A percentile compares a stretch with the other conserved stretches of the same genome.
Evolutionary conservation across 2,113 vertebrate genomes (phyloP).

Genomic region (Otis tarda): DNA sequence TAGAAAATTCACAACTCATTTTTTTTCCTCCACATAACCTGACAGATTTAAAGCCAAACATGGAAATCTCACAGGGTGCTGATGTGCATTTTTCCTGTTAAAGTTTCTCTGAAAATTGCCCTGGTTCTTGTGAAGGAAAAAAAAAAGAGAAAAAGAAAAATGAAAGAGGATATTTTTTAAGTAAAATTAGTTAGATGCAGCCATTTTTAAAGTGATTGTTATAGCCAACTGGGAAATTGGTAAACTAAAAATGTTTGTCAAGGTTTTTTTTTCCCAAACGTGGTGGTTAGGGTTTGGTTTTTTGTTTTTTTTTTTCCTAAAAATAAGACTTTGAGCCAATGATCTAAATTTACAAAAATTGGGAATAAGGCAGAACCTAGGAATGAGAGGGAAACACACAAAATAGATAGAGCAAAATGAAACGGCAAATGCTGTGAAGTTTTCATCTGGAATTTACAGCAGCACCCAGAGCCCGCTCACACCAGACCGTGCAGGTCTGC

Average conservation of each 20-base stretch:
- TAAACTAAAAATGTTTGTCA: not conserved
- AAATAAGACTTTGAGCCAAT: not conserved
- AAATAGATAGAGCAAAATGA: not conserved
- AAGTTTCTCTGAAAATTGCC: not conserved
- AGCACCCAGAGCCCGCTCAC: fast-evolving
- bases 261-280: not conserved
- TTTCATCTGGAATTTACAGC: not conserved
- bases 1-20: not conserved
- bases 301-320: not conserved
- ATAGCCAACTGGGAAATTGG: not conserved
- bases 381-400: not conserved
- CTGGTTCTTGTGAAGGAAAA: not conserved
- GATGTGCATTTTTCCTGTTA: not conserved
- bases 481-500: not conserved
- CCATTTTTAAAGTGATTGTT: not conserved
- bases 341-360: not conserved
- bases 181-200: not conserved
- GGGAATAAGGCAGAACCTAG: not conserved
- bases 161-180: not conserved
- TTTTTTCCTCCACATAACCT: not conserved
- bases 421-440: not conserved
- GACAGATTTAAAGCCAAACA: slow-evolving; percentile 1
- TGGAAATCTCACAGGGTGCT: not conserved
- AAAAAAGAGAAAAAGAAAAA: not conserved
- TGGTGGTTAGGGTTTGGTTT: not conserved